These are phyloP conservation scores for Chloroceryle aenea DNA, from an alignment of 2,113 vertebrate species.

Conservation along the genomic window DNA sequence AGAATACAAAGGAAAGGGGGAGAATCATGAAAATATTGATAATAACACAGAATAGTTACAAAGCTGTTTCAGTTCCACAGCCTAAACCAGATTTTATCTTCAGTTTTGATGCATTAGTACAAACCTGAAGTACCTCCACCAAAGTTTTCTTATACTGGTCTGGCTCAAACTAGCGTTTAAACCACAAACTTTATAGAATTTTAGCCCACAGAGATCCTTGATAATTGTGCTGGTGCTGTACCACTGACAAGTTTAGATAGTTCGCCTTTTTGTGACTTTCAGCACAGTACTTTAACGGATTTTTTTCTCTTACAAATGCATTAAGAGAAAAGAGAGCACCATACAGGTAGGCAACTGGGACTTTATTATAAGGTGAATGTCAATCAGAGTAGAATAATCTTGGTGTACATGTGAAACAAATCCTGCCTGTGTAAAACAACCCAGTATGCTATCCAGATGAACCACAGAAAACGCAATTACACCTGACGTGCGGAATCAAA, in stretches of 20 bases:
- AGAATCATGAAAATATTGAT: not conserved
- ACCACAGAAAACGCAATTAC: conserved; percentile 63
- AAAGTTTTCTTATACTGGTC: not conserved
- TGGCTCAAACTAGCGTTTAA: not conserved
- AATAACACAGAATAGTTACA: not conserved
- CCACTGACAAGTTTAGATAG: not conserved
- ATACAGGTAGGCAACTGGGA: conserved; percentile 34
- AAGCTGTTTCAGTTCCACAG: not conserved
- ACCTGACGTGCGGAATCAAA: too few relatives aligned
- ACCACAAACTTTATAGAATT: not conserved
- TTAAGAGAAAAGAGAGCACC: conserved; percentile 25
- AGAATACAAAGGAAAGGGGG: not conserved
- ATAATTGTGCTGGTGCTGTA: not conserved
- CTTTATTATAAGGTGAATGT: conserved; percentile 62
- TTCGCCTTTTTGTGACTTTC: not conserved
- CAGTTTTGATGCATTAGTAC: not conserved
- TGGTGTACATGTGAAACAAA: conserved; percentile 64
- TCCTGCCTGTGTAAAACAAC: conserved; percentile 61
- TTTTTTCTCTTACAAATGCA: conserved; percentile 21
- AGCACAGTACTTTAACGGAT: not conserved
- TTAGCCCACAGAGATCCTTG: not conserved
- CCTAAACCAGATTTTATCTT: not conserved
- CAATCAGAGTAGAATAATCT: conserved; percentile 64
- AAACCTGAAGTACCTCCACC: not conserved
- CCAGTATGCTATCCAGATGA: conserved; percentile 62